Evolutionary conservation across 1,140 invertebrate species (phyloP).

Genomic region (Vollenhovia emeryi): DNA sequence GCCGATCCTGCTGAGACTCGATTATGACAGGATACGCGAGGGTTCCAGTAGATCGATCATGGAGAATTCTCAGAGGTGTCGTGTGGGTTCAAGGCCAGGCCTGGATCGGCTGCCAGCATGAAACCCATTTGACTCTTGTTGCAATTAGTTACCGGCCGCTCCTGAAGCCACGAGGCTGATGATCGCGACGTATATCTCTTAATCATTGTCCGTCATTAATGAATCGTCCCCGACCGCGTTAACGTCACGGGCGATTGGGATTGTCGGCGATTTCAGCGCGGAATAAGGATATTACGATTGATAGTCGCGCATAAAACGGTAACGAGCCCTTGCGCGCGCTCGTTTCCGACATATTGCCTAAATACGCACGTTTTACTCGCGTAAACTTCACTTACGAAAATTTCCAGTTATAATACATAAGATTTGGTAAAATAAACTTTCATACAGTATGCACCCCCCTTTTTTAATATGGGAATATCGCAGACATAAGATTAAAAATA

Average conservation of each 20-base stretch:
- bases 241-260: constrained; percentile 51
- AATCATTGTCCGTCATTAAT: constrained; percentile 69
- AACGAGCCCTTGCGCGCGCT: neutral
- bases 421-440: neutral
- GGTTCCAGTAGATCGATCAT: constrained; percentile 52
- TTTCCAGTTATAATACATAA: neutral
- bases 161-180: constrained; percentile 41
- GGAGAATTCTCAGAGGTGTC: constrained; percentile 45
- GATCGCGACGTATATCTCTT: constrained; percentile 59
- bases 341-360: neutral
- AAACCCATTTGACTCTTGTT: constrained; percentile 66
- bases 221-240: constrained; percentile 56
- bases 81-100: constrained; percentile 53
- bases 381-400: neutral
- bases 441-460: neutral
- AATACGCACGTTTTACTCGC: neutral
- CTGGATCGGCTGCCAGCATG: constrained; percentile 40
- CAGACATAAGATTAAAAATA: neutral
- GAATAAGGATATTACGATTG: constrained; percentile 63
- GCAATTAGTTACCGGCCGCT: constrained; percentile 73
- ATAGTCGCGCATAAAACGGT: neutral
- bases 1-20: constrained; percentile 57
- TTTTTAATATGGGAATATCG: neutral
- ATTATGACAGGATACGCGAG: constrained; percentile 49
- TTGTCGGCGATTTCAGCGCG: constrained; percentile 44